Percentiles rank a stretch among this genome's conserved stretches.
Conservation (phyloP, 2,888 invertebrate genomes). For the Bimastos eiseni region DNA sequence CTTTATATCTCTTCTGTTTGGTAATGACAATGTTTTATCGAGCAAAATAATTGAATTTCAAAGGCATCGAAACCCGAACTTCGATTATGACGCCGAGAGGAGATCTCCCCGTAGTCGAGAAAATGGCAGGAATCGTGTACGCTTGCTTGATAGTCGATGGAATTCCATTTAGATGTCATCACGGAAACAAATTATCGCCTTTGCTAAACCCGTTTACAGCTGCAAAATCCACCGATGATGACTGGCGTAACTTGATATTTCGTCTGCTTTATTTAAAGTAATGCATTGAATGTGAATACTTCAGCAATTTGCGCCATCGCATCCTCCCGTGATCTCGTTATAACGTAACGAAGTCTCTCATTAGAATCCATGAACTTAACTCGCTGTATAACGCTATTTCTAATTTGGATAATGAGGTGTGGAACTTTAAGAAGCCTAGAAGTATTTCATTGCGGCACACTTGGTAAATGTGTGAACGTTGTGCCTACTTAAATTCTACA, state of each 20-base stretch:
- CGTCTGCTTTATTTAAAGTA: not conserved
- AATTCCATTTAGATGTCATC: not conserved
- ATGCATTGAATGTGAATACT: not conserved
- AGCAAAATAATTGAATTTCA: conserved; percentile 18
- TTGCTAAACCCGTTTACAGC: not conserved
- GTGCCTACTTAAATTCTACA: not conserved
- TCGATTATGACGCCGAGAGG: not conserved
- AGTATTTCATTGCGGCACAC: not conserved
- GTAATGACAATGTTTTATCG: conserved; percentile 18
- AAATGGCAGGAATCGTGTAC: not conserved
- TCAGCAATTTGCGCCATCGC: too few relatives aligned
- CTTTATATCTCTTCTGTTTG: not conserved
- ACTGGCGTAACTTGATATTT: not conserved
- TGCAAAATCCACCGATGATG: not conserved
- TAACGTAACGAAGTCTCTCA: not conserved
- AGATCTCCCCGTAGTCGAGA: not conserved
- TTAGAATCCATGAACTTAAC: not conserved
- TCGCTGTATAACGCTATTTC: not conserved
- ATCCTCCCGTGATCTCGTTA: not conserved
- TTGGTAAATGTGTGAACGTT: not conserved
- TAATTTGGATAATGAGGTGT: not conserved
- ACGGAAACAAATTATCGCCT: conserved; percentile 13
- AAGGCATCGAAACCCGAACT: not conserved
- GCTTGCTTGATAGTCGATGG: not conserved
- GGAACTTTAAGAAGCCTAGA: not conserved